phyloP scores from a whole-genome alignment of 2,113 vertebrate genomes.

The Sturnira hondurensis region DNA sequence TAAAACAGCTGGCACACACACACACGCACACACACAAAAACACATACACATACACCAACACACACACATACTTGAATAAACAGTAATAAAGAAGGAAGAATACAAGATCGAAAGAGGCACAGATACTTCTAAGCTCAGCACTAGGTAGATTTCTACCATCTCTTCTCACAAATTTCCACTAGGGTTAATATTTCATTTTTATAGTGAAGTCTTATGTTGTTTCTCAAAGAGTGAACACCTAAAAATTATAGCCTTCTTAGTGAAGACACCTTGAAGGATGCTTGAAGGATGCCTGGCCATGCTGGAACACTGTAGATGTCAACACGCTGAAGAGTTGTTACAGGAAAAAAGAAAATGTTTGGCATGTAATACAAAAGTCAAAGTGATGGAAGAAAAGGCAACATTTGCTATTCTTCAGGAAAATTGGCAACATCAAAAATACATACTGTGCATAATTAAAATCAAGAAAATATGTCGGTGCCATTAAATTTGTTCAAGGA shows the following conservation, averaged over 20 bases:
- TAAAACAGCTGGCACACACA: neutral
- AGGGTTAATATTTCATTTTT: neutral
- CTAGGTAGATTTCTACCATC: neutral
- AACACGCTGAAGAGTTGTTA: neutral
- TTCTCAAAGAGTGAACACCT: constrained; percentile 2
- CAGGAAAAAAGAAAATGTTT: constrained; percentile 37
- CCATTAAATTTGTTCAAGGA: constrained; percentile 55
- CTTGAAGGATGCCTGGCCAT: neutral
- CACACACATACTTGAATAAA: neutral
- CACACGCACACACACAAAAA: too few relatives aligned
- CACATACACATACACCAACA: neutral
- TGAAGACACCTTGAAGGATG: neutral
- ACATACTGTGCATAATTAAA: constrained; percentile 66
- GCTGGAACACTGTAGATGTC: constrained; percentile 26
- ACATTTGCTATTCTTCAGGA: constrained; percentile 59
- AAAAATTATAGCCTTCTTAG: constrained; percentile 14
- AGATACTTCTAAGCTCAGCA: neutral
- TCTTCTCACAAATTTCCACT: neutral
- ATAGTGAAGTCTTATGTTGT: neutral
- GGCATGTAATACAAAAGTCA: constrained; percentile 51
- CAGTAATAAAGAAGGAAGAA: neutral
- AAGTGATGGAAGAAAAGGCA: constrained; percentile 52
- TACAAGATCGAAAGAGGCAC: neutral
- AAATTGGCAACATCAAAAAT: constrained; percentile 66
- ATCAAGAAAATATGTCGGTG: constrained; percentile 48